Percentiles rank a stretch among this genome's conserved stretches.
Conservation (phyloP, 1,140 invertebrate species). For the Nephila pilipes region DNA sequence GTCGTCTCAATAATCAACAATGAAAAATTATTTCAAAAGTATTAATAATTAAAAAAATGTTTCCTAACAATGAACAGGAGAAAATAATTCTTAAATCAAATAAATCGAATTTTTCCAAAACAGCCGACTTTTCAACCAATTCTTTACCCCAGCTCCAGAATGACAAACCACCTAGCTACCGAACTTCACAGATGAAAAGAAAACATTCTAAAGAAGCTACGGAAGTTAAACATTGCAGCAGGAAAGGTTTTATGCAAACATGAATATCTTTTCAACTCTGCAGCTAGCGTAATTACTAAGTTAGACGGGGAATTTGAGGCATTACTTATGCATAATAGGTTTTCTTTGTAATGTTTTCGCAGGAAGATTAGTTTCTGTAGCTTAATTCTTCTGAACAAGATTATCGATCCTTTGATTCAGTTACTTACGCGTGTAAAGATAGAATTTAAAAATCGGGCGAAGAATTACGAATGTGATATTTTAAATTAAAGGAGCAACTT, state of each 20-base stretch:
- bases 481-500: too few relatives aligned
- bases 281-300: neutral
- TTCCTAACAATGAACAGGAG: too few relatives aligned
- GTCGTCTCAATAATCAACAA: too few relatives aligned
- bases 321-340: slow-evolving; percentile 4
- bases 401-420: neutral
- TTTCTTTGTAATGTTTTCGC: neutral
- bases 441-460: neutral
- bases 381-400: neutral
- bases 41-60: too few relatives aligned
- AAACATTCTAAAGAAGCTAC: neutral
- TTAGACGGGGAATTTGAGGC: neutral
- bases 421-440: neutral
- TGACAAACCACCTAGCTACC: neutral
- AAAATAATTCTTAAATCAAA: too few relatives aligned
- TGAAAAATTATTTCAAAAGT: too few relatives aligned
- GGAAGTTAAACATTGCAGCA: neutral
- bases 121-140: too few relatives aligned
- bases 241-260: slow-evolving; percentile 14
- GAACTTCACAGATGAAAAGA: neutral
- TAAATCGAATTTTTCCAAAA: too few relatives aligned
- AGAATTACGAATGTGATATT: neutral
- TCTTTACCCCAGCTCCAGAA: too few relatives aligned
- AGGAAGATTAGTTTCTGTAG: neutral
- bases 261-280: neutral